phyloP scores from a whole-genome alignment of 2,113 vertebrate species.

The Theristicus caerulescens region DNA sequence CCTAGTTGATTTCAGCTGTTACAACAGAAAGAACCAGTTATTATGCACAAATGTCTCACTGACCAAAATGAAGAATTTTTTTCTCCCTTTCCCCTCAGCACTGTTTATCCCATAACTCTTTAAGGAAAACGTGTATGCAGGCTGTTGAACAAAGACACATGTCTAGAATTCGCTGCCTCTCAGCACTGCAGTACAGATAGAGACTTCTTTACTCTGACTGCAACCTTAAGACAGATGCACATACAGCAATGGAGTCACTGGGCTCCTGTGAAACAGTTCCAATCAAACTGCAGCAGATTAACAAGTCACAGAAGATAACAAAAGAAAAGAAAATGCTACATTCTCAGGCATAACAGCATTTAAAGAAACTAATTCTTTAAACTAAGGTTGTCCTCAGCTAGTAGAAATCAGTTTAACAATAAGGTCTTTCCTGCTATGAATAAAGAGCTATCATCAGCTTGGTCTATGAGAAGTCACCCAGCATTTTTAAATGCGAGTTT shows the following conservation, averaged over 20 bases:
- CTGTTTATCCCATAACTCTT: background rate
- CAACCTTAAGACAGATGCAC: background rate
- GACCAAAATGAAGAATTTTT: background rate
- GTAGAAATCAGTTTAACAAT: background rate
- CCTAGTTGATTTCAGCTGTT: constrained; percentile 54
- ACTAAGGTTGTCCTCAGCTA: background rate
- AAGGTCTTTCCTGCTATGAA: background rate
- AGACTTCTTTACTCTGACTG: background rate
- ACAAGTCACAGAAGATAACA: background rate
- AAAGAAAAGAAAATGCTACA: background rate
- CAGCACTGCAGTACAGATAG: background rate
- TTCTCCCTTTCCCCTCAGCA: background rate
- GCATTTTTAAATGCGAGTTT: background rate
- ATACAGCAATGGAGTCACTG: background rate
- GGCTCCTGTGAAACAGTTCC: background rate
- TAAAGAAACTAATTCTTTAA: background rate
- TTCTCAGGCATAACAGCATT: background rate
- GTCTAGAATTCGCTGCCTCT: background rate
- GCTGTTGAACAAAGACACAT: background rate
- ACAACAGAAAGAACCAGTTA: constrained; percentile 27
- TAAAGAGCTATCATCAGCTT: background rate
- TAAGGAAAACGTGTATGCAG: background rate
- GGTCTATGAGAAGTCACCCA: background rate
- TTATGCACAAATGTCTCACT: constrained; percentile 3
- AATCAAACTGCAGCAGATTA: background rate